These are phyloP conservation scores for Sebastes diaconus DNA, from an alignment of 2,797 vertebrate species.

Conservation along the genomic window DNA sequence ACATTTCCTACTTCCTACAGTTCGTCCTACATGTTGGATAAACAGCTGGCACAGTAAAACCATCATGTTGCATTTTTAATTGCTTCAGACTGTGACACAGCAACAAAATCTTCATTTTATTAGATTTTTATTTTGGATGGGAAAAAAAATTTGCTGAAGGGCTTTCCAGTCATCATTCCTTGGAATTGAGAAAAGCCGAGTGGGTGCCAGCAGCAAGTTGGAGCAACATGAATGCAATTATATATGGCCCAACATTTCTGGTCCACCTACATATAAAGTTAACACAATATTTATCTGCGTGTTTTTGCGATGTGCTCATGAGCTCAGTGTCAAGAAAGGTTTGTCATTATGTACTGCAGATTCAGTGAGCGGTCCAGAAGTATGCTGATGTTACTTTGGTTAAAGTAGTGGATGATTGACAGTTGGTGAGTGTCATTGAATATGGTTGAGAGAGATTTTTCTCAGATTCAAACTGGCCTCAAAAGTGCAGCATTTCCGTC, in stretches of 20 bases:
- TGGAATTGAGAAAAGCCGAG: slow-evolving; percentile 28
- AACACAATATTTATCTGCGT: slow-evolving; percentile 5
- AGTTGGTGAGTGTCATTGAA: not conserved
- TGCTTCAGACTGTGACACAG: slow-evolving; percentile 18
- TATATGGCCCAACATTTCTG: slow-evolving; percentile 33
- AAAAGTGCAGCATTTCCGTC: not conserved
- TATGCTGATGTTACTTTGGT: slow-evolving; percentile 2
- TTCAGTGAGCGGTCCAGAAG: not conserved
- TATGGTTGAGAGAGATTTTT: not conserved
- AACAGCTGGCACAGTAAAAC: slow-evolving; percentile 38
- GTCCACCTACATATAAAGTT: slow-evolving; percentile 48
- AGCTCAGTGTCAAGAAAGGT: not conserved
- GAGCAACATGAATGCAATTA: slow-evolving; percentile 46
- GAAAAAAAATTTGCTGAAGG: not conserved
- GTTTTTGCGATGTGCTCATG: slow-evolving; percentile 31
- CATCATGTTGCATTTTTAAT: not conserved
- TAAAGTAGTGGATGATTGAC: slow-evolving; percentile 21
- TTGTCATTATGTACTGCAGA: not conserved
- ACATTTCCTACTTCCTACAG: not conserved
- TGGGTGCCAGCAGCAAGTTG: slow-evolving; percentile 57
- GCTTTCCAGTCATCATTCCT: slow-evolving; percentile 28
- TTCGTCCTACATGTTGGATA: slow-evolving; percentile 2
- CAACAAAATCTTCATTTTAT: slow-evolving; percentile 24
- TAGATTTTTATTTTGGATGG: slow-evolving; percentile 1
- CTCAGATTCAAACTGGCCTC: not conserved